Conservation (phyloP, 2,797 vertebrate genomes). For the Taenioides sp. region DNA sequence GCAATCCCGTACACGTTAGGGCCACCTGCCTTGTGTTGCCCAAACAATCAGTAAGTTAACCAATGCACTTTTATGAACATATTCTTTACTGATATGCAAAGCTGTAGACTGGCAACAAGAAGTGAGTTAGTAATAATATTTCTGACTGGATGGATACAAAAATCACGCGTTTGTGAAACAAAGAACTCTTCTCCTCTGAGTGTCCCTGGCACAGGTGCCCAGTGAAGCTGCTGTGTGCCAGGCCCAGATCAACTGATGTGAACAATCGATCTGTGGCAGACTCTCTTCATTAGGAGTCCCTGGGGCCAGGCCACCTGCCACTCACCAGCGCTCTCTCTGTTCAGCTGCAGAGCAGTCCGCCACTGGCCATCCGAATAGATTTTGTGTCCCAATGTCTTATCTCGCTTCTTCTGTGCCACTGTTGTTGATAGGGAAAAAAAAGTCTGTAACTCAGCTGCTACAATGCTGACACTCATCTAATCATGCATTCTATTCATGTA, state of each 20-base stretch:
- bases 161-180: conserved; percentile 1
- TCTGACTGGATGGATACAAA: background rate
- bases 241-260: conserved; percentile 63
- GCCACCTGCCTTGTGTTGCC: background rate
- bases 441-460: conserved; percentile 19
- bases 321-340: conserved; percentile 41
- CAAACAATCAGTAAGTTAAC: background rate
- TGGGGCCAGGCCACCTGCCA: conserved; percentile 66
- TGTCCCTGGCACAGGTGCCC: conserved; percentile 37
- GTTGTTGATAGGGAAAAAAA: conserved; percentile 14
- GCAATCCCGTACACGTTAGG: background rate
- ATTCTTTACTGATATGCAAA: background rate
- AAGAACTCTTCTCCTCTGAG: background rate
- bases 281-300: conserved; percentile 73
- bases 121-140: background rate
- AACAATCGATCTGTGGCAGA: conserved; percentile 62
- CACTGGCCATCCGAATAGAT: conserved; percentile 35
- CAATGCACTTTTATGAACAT: background rate
- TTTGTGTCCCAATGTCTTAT: conserved; percentile 34
- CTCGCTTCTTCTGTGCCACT: conserved; percentile 18
- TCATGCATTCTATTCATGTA: background rate
- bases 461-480: conserved; percentile 3
- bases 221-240: conserved; percentile 25
- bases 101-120: background rate
- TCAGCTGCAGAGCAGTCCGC: conserved; percentile 31